These are phyloP conservation scores for Chymomyza procnemis DNA, from an alignment of 2,888 invertebrate genomes.

Conservation along the genomic window DNA sequence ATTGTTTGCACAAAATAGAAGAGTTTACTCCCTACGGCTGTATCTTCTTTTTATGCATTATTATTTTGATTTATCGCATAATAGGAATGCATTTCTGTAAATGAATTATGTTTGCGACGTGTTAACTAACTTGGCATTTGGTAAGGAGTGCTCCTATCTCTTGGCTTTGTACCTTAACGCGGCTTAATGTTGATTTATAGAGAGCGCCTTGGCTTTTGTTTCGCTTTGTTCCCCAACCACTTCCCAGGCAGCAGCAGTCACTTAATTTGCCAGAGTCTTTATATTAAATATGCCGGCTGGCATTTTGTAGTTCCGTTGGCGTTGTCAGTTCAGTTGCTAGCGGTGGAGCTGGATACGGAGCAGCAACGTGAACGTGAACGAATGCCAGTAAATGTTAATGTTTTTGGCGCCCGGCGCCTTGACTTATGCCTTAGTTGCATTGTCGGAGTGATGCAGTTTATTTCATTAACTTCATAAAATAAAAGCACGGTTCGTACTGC, in stretches of 20 bases:
- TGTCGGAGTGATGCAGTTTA: constrained; percentile 44
- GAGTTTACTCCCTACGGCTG: background rate
- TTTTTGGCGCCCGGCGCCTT: constrained; percentile 16
- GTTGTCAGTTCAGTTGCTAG: too few relatives aligned
- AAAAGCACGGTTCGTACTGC: constrained; percentile 4
- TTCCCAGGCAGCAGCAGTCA: constrained; percentile 17
- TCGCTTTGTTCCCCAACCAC: background rate
- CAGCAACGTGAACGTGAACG: constrained; percentile 22
- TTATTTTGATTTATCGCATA: background rate
- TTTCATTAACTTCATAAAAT: constrained; percentile 64
- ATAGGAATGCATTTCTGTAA: background rate
- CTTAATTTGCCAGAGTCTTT: constrained; percentile 59
- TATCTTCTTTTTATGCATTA: background rate
- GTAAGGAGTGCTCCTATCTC: background rate
- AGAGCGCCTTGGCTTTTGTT: constrained; percentile 1
- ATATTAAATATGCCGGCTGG: constrained; percentile 53
- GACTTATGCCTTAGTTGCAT: constrained; percentile 50
- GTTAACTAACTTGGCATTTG: background rate
- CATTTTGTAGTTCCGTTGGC: constrained; percentile 30
- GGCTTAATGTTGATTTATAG: constrained; percentile 19
- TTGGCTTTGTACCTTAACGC: background rate
- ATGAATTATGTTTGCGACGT: background rate
- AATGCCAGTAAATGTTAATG: constrained; percentile 61
- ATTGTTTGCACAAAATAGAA: background rate
- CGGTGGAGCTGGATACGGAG: too few relatives aligned